Evolutionary conservation across 2,888 invertebrate genomes (phyloP), one percentile per base, ranked within the genome.

Genomic region (Aromia moschata): DNA sequence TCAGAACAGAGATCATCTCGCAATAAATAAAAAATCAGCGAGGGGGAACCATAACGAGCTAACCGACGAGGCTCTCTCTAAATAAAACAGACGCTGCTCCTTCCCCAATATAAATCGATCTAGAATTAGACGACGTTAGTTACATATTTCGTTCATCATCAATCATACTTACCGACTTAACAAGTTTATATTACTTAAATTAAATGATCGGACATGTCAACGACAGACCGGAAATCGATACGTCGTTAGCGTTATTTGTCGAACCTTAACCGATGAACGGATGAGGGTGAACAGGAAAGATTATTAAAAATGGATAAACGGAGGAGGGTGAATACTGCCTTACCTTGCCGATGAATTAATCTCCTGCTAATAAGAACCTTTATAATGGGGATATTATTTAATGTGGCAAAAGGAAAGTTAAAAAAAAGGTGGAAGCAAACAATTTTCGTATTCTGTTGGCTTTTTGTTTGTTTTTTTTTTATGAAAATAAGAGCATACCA

Each of bases 141-240:
- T 59, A 51, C 59, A 56, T 45, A 56, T 59, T 56, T 25, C 38
- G 20, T 30, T 30, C 33, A 44, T 58, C 62, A 62, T 62, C 59
- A 56, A 62, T 62, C 62, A 62, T 59, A 62, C 62, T 62, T 62
- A 57, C 53, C 49, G 47, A 43, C 57, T 62, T 59, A 44, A 56
- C 46, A 49, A 62, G 58, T 58, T 62, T 59, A 56, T 59, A 59
- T 58, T 59, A 46, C 57, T 57, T 51, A 56, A 62, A 62, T 62
- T 62, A 59, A 62, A 62, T 62, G 62, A 62, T 59, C 57, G 56
- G 49, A 49, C 49, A 47, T 44, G 56, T 62, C 62, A 56, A 57
- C 47, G 53, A 17, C 43, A 36, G 45, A 18, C 58, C 36, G 56
- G 54, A 53, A 47, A 62, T 62, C 62, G 56, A 59, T 54, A 33